Percentiles rank a stretch among this genome's conserved stretches.
Conservation (phyloP, 2,797 vertebrate species). For the Aldrovandia affinis region DNA sequence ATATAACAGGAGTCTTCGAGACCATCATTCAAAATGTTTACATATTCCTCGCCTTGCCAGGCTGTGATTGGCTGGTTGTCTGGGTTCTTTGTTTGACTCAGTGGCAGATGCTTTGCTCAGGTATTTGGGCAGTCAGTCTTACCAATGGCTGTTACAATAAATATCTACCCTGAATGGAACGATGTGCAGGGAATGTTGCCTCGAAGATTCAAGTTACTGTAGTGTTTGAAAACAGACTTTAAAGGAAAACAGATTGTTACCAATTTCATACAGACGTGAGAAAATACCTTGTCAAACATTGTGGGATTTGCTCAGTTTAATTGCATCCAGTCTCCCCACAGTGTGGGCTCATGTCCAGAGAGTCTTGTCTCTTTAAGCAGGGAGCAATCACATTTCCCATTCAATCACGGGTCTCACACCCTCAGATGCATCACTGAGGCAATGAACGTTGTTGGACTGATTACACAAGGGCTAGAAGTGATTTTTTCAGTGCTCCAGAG, state of each 20-base stretch:
- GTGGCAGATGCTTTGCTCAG: neutral
- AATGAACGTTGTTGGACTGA: neutral
- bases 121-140: neutral
- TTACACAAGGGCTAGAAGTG: neutral
- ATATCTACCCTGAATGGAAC: neutral
- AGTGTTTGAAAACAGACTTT: no score
- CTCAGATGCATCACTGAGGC: neutral
- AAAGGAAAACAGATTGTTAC: no score
- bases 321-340: no score
- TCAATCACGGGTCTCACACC: neutral
- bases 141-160: neutral
- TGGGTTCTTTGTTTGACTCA: neutral
- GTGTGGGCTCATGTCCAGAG: neutral
- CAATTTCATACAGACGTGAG: no score
- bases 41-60: neutral
- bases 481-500: neutral
- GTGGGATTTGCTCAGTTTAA: no score
- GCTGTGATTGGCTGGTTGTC: neutral
- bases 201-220: no score
- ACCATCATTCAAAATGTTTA: neutral
- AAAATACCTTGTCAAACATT: neutral
- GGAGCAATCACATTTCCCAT: neutral
- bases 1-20: neutral
- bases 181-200: no score
- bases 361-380: neutral